These are phyloP conservation scores for Amphibalanus amphitrite DNA, from an alignment of 1,140 invertebrate genomes.

Conservation along the genomic window DNA sequence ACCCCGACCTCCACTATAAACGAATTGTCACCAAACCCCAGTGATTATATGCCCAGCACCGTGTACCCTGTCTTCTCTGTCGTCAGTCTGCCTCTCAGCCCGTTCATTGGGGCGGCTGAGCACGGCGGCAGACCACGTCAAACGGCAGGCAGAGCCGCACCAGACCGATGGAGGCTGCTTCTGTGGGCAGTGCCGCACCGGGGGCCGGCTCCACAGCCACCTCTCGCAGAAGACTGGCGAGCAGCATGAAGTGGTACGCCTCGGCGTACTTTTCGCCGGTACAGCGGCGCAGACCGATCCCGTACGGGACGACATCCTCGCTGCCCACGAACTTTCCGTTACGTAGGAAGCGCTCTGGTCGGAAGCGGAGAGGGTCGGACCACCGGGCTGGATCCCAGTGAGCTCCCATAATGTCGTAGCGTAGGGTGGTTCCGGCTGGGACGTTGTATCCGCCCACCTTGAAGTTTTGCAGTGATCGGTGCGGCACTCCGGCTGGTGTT, in stretches of 20 bases:
- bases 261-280: background rate
- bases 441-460: background rate
- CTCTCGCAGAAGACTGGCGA: background rate
- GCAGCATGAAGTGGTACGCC: background rate
- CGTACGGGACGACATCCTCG: background rate
- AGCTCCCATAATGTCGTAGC: background rate
- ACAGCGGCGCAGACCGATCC: background rate
- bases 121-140: background rate
- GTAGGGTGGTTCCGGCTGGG: background rate
- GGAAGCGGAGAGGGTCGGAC: background rate
- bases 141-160: background rate
- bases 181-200: no score
- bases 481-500: background rate
- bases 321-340: background rate
- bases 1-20: no score
- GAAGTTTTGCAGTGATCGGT: background rate
- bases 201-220: background rate
- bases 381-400: background rate
- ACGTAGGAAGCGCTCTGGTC: background rate
- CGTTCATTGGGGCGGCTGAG: no score
- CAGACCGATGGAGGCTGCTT: background rate
- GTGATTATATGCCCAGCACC: no score
- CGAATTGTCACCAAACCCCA: no score
- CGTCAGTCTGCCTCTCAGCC: no score
- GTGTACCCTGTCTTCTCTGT: no score